Percentiles rank a stretch among this genome's conserved stretches.
phyloP scores from a whole-genome alignment of 2,113 vertebrate genomes.

The Prochilodus magdalenae region DNA sequence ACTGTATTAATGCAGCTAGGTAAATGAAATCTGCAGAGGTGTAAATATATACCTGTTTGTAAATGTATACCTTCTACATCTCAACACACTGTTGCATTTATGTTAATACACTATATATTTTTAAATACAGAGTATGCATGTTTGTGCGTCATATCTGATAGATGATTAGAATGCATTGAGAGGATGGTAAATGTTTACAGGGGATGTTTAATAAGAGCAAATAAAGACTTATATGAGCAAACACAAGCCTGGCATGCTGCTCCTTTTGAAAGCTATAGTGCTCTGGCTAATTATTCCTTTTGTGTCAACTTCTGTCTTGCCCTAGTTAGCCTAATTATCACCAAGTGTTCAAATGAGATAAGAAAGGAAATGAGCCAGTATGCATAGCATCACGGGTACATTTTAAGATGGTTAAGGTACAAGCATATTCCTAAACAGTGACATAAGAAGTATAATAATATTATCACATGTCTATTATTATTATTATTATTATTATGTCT shows the following conservation, averaged over 20 bases:
- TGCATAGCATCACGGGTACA: not conserved
- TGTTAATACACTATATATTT: no score
- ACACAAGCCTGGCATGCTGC: not conserved
- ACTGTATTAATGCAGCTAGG: not conserved
- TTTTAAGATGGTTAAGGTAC: not conserved
- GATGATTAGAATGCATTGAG: not conserved
- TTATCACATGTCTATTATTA: no score
- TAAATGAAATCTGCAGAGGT: not conserved
- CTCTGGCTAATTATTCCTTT: not conserved
- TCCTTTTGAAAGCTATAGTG: not conserved
- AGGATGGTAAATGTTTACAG: not conserved
- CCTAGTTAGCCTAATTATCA: conserved; percentile 14
- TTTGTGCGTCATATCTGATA: not conserved
- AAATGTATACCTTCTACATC: no score
- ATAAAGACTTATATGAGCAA: not conserved
- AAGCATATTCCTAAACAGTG: not conserved
- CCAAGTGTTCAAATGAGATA: not conserved
- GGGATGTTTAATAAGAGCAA: conserved; percentile 1
- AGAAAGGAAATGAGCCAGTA: conserved; percentile 6
- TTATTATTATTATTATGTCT: not conserved
- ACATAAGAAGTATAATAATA: not conserved
- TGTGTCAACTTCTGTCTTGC: not conserved
- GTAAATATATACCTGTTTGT: no score
- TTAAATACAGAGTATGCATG: not conserved
- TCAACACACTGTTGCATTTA: not conserved